phyloP scores from a whole-genome alignment of 1,140 invertebrate genomes.

The Platyscapa corneri region DNA sequence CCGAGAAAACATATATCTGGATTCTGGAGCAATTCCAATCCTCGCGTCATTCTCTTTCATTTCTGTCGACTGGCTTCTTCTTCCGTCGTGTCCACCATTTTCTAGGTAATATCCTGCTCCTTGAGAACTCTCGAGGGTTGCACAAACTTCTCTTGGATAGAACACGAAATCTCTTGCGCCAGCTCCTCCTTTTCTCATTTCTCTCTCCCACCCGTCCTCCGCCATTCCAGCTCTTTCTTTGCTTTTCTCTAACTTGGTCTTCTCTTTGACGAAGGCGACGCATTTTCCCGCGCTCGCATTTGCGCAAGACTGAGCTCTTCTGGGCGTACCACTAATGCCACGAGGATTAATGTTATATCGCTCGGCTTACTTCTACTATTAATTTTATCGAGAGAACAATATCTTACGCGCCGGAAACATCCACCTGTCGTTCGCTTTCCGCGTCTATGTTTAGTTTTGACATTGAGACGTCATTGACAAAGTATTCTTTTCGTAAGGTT shows the following conservation, averaged over 20 bases:
- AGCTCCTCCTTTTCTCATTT: background rate
- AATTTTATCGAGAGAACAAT: conserved; percentile 68
- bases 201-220: background rate
- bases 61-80: conserved; percentile 45
- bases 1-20: conserved; percentile 12
- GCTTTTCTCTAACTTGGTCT: background rate
- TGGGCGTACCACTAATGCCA: conserved; percentile 64
- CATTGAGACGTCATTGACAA: conserved; percentile 17
- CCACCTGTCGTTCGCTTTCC: conserved; percentile 47
- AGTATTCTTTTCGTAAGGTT: conserved; percentile 19
- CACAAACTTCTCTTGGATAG: conserved; percentile 51
- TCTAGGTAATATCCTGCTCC: conserved; percentile 63
- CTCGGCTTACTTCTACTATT: conserved; percentile 64
- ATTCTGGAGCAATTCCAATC: conserved; percentile 38
- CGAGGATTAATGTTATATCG: conserved; percentile 68
- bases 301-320: conserved; percentile 51
- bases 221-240: background rate
- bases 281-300: conserved; percentile 25
- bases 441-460: conserved; percentile 33
- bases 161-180: conserved; percentile 34
- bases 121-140: conserved; percentile 50
- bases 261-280: conserved; percentile 4
- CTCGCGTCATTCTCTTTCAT: conserved; percentile 14
- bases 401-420: conserved; percentile 59
- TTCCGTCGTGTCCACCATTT: conserved; percentile 54